These are phyloP conservation scores for Sebastes baramenuke DNA, from an alignment of 2,797 vertebrate genomes.

Conservation along the genomic window DNA sequence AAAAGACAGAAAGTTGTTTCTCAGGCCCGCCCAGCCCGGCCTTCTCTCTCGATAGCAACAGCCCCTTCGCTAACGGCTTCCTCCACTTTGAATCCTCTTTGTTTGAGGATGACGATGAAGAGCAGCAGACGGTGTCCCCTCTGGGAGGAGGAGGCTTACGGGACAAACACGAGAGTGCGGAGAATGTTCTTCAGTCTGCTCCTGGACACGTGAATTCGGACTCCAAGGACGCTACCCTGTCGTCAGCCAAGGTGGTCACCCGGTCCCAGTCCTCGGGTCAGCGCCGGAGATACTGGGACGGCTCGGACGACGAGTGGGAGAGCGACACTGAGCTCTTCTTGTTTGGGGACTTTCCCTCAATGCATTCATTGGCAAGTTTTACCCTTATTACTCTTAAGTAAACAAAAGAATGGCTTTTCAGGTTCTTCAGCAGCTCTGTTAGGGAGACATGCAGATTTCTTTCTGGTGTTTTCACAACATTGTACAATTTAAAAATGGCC, in stretches of 20 bases:
- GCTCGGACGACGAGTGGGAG: conserved; percentile 76
- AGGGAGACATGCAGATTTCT: neutral
- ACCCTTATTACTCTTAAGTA: neutral
- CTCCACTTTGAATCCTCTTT: conserved; percentile 86
- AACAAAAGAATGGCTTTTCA: neutral
- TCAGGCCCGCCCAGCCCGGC: conserved; percentile 80
- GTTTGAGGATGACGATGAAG: conserved; percentile 79
- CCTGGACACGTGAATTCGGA: conserved; percentile 14
- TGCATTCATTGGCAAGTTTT: conserved; percentile 72
- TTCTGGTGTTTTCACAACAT: neutral
- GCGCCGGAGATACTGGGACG: conserved; percentile 72
- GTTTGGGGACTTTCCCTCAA: conserved; percentile 58
- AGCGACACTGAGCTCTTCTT: conserved; percentile 70
- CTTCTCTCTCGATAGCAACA: conserved; percentile 82
- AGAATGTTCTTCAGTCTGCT: neutral
- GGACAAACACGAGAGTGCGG: conserved; percentile 16
- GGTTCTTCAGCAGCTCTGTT: neutral
- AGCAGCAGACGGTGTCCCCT: neutral
- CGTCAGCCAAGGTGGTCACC: conserved; percentile 68
- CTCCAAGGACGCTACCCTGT: conserved; percentile 8
- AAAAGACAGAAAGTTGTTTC: conserved; percentile 63
- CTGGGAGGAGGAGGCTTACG: conserved; percentile 10
- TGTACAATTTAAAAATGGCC: neutral
- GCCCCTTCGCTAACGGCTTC: conserved; percentile 81
- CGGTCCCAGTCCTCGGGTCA: conserved; percentile 78